Conservation (phyloP, 37 sponge, comb jelly and placozoan species). For the Ianthella basta region DNA sequence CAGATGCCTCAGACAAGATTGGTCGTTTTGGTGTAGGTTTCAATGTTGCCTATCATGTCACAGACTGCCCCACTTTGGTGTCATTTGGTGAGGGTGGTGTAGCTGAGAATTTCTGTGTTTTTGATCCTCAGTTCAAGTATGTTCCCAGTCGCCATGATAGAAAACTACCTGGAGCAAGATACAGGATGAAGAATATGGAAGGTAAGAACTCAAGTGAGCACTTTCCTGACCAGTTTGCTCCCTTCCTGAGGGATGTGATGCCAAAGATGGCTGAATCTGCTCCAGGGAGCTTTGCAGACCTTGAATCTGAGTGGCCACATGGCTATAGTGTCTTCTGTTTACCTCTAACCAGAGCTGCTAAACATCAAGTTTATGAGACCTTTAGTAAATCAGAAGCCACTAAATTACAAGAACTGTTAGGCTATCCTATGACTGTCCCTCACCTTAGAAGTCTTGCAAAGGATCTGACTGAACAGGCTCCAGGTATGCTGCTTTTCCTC, state of each 20-base stretch:
- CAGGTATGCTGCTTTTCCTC: constrained; percentile 54
- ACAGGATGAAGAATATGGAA: constrained; percentile 15
- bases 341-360: constrained; percentile 41
- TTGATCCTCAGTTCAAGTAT: constrained; percentile 66
- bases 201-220: constrained; percentile 39
- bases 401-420: neutral
- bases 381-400: too few relatives aligned
- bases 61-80: constrained; percentile 83
- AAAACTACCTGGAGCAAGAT: constrained; percentile 20
- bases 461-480: constrained; percentile 22
- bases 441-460: constrained; percentile 21
- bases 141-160: neutral
- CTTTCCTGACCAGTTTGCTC: constrained; percentile 66
- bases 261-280: neutral
- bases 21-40: constrained; percentile 91
- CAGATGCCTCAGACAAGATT: constrained; percentile 52
- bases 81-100: constrained; percentile 45
- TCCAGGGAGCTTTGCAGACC: constrained; percentile 29
- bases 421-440: neutral
- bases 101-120: constrained; percentile 66
- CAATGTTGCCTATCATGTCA: constrained; percentile 88
- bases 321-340: constrained; percentile 65
- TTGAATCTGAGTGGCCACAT: neutral
- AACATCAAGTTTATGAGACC: neutral
- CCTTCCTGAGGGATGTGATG: constrained; percentile 40